Conservation (phyloP, 2,888 invertebrate genomes). For the Pseudoips prasinana region DNA sequence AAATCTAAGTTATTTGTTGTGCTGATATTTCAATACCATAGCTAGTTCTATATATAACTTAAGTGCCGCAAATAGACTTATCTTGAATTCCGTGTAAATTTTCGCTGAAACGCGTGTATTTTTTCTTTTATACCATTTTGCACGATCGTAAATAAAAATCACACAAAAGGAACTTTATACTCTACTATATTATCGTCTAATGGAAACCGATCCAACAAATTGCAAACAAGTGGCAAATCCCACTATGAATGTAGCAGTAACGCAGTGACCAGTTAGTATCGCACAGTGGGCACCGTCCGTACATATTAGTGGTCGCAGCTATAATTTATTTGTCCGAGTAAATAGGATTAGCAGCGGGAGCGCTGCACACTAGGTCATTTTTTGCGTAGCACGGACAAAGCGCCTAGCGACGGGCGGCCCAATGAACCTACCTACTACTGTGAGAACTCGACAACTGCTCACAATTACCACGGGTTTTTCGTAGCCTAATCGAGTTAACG, state of each 20-base stretch:
- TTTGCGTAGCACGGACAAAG: conserved; percentile 52
- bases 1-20: too few species aligned
- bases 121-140: too few species aligned
- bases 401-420: conserved; percentile 32
- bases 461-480: conserved; percentile 23
- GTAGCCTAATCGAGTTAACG: conserved; percentile 8
- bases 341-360: conserved; percentile 75
- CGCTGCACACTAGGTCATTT: conserved; percentile 62
- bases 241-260: conserved; percentile 38
- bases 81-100: too few species aligned
- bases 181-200: too few species aligned
- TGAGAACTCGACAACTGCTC: conserved; percentile 16
- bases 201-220: conserved; percentile 32
- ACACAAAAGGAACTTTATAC: too few species aligned
- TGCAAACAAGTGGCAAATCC: conserved; percentile 50
- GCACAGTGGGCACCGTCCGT: conserved; percentile 50
- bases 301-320: conserved; percentile 55
- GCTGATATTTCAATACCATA: too few species aligned
- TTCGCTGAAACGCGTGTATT: too few species aligned
- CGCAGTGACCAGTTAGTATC: conserved; percentile 39
- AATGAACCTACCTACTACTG: conserved; percentile 10
- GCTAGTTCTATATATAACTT: too few species aligned
- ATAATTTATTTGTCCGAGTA: conserved; percentile 73
- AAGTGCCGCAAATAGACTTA: too few species aligned
- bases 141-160: too few species aligned